Evolutionary conservation across 2,888 invertebrate species (phyloP).

Genomic region (Pachymerium ferrugineum): DNA sequence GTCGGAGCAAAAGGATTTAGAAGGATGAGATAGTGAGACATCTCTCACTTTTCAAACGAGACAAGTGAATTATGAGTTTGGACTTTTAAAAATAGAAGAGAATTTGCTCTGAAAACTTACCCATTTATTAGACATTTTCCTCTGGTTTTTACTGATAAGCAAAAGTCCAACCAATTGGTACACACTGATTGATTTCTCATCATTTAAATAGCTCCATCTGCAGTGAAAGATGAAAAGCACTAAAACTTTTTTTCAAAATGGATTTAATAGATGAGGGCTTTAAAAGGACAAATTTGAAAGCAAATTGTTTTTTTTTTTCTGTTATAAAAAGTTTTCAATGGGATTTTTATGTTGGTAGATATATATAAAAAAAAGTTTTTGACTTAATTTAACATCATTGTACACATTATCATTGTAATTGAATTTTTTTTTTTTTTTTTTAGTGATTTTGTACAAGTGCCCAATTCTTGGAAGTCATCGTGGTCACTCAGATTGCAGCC

Average conservation of each 20-base stretch:
- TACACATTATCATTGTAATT: background rate
- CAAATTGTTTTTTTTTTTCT: no score
- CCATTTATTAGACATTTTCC: background rate
- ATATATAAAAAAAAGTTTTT: no score
- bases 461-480: constrained; percentile 88
- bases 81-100: no score
- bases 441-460: constrained; percentile 90
- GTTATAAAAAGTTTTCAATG: no score
- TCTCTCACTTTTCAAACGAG: background rate
- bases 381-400: no score
- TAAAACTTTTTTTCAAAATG: no score
- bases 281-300: no score
- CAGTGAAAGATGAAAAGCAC: no score
- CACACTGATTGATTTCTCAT: background rate
- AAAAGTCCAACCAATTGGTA: background rate
- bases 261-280: no score
- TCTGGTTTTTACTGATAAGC: background rate
- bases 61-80: background rate
- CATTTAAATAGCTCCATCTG: no score
- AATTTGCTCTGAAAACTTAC: no score
- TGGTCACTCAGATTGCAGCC: constrained; percentile 90
- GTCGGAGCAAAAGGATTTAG: constrained; percentile 11
- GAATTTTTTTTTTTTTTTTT: constrained; percentile 37
- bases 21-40: background rate
- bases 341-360: no score